These are phyloP conservation scores for Oreochromis tanganicae DNA, from an alignment of 2,113 vertebrate species.

Conservation along the genomic window DNA sequence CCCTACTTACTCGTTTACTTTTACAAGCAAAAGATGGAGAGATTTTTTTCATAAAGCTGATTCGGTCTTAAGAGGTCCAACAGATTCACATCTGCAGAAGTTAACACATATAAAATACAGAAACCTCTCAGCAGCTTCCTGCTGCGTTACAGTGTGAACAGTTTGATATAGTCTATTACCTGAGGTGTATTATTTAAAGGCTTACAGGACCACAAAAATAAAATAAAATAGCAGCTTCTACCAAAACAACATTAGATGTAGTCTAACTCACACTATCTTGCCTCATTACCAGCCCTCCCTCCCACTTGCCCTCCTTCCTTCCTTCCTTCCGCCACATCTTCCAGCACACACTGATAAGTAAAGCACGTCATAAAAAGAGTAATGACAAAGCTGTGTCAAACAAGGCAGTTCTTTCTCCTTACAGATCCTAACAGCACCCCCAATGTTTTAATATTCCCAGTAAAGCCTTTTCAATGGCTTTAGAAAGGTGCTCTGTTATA, in stretches of 20 bases:
- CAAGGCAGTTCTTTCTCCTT: background rate
- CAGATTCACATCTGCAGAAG: rapidly evolving
- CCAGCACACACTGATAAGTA: background rate
- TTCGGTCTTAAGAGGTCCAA: background rate
- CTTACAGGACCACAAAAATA: background rate
- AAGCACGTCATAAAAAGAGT: background rate
- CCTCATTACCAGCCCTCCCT: background rate
- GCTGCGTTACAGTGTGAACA: background rate
- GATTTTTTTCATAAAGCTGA: background rate
- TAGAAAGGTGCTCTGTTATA: background rate
- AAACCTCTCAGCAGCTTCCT: background rate
- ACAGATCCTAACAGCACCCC: background rate
- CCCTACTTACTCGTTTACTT: background rate
- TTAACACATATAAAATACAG: background rate
- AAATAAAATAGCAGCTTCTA: background rate
- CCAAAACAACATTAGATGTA: background rate
- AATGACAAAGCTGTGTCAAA: background rate
- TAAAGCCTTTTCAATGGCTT: background rate
- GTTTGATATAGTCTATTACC: background rate
- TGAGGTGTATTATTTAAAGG: background rate
- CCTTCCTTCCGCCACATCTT: background rate
- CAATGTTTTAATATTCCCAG: background rate
- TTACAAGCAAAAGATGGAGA: background rate
- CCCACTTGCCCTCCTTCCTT: background rate
- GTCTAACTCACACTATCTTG: background rate